Evolutionary conservation across 92 coral and sea anemone genomes (phyloP).

Genomic region (Phymanthus crucifer): DNA sequence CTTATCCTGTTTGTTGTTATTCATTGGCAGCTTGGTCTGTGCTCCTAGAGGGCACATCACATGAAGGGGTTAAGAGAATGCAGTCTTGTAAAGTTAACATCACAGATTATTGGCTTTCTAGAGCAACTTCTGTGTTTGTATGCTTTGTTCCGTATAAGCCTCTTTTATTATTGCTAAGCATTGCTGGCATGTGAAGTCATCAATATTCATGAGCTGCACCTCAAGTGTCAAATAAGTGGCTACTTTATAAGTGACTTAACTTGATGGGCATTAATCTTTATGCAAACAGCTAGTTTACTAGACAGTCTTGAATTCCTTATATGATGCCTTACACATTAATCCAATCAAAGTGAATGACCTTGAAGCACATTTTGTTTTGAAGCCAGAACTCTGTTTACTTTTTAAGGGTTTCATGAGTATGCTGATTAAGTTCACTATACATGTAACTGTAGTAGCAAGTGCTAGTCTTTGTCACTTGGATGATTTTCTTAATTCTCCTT

Average conservation of each 20-base stretch:
- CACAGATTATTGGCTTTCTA: background rate
- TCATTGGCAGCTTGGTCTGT: conserved; percentile 31
- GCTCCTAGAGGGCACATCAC: conserved; percentile 2
- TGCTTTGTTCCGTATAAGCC: background rate
- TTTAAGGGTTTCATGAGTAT: conserved; percentile 1
- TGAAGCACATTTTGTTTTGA: background rate
- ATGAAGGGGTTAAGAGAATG: background rate
- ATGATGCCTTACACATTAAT: background rate
- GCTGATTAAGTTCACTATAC: conserved; percentile 7
- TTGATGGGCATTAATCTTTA: conserved; percentile 13
- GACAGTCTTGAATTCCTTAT: background rate
- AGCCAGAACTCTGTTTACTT: conserved; percentile 9
- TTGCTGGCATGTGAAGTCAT: conserved; percentile 34
- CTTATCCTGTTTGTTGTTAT: conserved; percentile 47
- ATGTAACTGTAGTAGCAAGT: background rate
- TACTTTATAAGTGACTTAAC: conserved; percentile 14
- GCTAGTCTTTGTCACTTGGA: background rate
- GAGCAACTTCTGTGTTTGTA: background rate
- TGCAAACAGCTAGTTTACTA: conserved; percentile 9
- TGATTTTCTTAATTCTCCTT: background rate
- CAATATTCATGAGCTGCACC: conserved; percentile 33
- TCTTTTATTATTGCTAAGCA: conserved; percentile 25
- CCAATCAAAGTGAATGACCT: background rate
- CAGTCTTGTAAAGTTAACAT: background rate
- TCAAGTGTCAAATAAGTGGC: conserved; percentile 38